Evolutionary conservation across 2,888 invertebrate genomes (phyloP), one percentile per base, ranked within the genome.

Genomic region (Acrobasis suavella): DNA sequence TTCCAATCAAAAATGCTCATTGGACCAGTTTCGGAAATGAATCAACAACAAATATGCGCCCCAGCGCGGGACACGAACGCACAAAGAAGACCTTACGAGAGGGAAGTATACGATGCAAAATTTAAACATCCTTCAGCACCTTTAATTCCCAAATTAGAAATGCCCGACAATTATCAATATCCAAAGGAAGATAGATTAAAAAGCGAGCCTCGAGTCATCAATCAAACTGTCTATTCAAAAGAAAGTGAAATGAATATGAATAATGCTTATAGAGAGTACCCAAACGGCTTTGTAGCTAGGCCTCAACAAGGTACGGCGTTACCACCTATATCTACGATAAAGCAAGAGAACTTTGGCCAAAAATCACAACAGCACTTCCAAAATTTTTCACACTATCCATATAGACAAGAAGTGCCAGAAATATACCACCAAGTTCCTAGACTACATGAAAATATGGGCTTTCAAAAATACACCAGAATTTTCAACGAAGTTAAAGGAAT

Each of bases 1-100:
- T 93, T 93, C 77, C 93, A 93, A 76, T 90, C 91, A 42, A 93
- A 92, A 81, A 93, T 93, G 92, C 87, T 92, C 64, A 90, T 93
- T 74, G 93, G 93, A 81, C 93, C 93, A 74, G 93, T 93, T 70
- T 93, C 93, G 62, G 91, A 92, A 75, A 88, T 88, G 77, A 92
- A 93, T 71, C 90, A 91, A 81, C 91, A 89, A 78, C 91, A 89
- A 78, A 87, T 86, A 69, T 83, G 86, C 80, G 80, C 82, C 63
- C 72, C 85, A 58, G 67, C 83, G 67, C 81, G 82, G 66, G 87
- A 89, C 67, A 82, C 82, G 16, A 89, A 81, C 82, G 86, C 89
- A 86, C 91, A 91, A 87, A 89, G 77, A 71, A 82, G 81, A 81
- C 72, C 81, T 80, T 89, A 84, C 74, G 89, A 90, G 71, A 87